Evolutionary conservation across 2,888 invertebrate species (phyloP), one percentile per base, ranked within the genome.

Genomic region (Ashinkailepas kermadecensis): DNA sequence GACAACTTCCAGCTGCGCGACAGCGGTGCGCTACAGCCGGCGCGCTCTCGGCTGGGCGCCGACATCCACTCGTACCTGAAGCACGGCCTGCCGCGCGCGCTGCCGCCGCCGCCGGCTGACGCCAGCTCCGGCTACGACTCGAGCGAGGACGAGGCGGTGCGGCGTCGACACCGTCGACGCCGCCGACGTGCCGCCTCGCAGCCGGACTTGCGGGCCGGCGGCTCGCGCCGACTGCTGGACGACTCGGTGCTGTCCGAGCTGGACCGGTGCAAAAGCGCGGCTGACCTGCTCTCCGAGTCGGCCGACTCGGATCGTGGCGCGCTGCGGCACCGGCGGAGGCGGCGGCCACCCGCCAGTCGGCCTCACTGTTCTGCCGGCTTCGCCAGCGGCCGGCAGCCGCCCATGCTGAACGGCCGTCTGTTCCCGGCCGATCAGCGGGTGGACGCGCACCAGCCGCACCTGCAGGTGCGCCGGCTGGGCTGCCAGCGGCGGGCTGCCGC

Each of bases 1-100:
- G 96, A 96, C 82, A 96, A 96, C 88, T 97, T 97, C 88, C 96
- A 96, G 87, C 90, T 97, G 67, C 90, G 96, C 83, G 96, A 97
- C 86, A 95, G 96, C 82, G 86, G 86, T 1, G 86, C 87, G 80
- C 84, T 87, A 80, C 86, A 85, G 86, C 84, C 87, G 84, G 39
- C 4, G 39, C 83, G 85, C 83, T 93, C 94, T 82, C 95, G 95
- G 0, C 89, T 96, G 83, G 95, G 95, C 74, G 93, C 94, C 78
- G 96, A 96, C 87, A 95, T 96, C 91, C 95, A 95, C 88, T 95
- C 96, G 54, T 97, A 97, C 88, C 90, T 97, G 84, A 96, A 96
- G 88, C 97, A 96, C 86, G 97, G 97, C 0, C 89, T 97, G 82
- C 97, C 97, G 0, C 90, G 97, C 81, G 96, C 96, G 4, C 93